Evolutionary conservation across 2,797 vertebrate species (phyloP).

Genomic region (Myotis vivesi): DNA sequence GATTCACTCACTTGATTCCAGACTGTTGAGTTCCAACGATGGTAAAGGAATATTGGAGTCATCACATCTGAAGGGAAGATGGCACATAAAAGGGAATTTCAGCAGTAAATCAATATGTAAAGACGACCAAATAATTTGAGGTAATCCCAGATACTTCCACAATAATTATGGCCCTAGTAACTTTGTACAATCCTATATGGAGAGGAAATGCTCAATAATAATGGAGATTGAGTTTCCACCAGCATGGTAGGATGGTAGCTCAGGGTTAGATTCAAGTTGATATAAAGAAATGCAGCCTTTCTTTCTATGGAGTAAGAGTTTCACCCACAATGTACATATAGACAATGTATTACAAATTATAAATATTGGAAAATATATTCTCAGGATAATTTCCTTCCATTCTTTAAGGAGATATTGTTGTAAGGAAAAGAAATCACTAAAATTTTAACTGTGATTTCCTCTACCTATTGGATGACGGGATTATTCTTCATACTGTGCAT

Average conservation of each 20-base stretch:
- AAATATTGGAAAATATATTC: constrained; percentile 8
- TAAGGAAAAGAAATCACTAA: not conserved
- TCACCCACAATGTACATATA: not conserved
- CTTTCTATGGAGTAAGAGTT: not conserved
- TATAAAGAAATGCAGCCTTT: constrained; percentile 20
- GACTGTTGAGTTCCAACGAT: not conserved
- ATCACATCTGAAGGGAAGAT: not conserved
- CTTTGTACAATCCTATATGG: not conserved
- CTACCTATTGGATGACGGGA: not conserved
- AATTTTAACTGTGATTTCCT: constrained; percentile 36
- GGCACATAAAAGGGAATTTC: not conserved
- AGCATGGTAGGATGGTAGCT: not conserved
- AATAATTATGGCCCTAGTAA: not conserved
- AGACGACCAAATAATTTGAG: constrained; percentile 30
- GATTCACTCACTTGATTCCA: constrained; percentile 24
- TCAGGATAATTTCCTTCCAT: not conserved
- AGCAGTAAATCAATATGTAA: constrained; percentile 2
- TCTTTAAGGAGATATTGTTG: not conserved
- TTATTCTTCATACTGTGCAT: not conserved
- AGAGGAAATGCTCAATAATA: not conserved
- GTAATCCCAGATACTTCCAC: not conserved
- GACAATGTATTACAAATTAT: not conserved
- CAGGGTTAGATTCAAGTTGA: not conserved
- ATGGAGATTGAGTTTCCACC: not conserved
- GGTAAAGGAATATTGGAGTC: constrained; percentile 1